These are phyloP conservation scores for Ephydatia muelleri DNA, from an alignment of 37 sponge, comb jelly and placozoan genomes.

Conservation along the genomic window DNA sequence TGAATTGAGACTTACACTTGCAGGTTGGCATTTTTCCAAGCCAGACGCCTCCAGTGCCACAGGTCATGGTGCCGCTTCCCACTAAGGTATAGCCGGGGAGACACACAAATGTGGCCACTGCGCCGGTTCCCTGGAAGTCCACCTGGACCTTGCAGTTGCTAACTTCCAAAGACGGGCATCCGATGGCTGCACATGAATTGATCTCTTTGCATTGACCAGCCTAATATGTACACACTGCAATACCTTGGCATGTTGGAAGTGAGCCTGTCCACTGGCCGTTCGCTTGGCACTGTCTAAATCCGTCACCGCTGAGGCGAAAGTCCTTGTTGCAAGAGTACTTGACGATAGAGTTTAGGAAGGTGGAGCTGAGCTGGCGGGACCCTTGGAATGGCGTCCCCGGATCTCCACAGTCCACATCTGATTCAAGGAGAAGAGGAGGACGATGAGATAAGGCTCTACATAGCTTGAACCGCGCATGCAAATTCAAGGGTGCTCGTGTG, in stretches of 20 bases:
- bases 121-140: not conserved
- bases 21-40: slow-evolving; percentile 46
- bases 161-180: not conserved
- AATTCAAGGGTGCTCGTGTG: too few relatives aligned
- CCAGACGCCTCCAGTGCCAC: slow-evolving; percentile 41
- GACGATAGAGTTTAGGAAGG: slow-evolving; percentile 14
- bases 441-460: too few relatives aligned
- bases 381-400: slow-evolving; percentile 30
- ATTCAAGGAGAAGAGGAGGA: not conserved
- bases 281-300: slow-evolving; percentile 20
- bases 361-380: not conserved
- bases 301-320: slow-evolving; percentile 10
- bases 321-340: slow-evolving; percentile 33
- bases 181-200: not conserved
- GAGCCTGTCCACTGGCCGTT: slow-evolving; percentile 25
- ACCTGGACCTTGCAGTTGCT: slow-evolving; percentile 18
- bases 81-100: slow-evolving; percentile 26
- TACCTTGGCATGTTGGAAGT: slow-evolving; percentile 38
- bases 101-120: slow-evolving; percentile 43
- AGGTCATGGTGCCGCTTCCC: slow-evolving; percentile 27
- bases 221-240: not conserved
- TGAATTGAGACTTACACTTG: slow-evolving; percentile 22
- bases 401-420: slow-evolving; percentile 38
- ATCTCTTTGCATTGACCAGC: not conserved
- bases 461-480: not conserved